Percentiles rank a stretch among this genome's conserved stretches.
phyloP scores from a whole-genome alignment of 2,797 vertebrate genomes.

The Leptatherina wallacei region DNA sequence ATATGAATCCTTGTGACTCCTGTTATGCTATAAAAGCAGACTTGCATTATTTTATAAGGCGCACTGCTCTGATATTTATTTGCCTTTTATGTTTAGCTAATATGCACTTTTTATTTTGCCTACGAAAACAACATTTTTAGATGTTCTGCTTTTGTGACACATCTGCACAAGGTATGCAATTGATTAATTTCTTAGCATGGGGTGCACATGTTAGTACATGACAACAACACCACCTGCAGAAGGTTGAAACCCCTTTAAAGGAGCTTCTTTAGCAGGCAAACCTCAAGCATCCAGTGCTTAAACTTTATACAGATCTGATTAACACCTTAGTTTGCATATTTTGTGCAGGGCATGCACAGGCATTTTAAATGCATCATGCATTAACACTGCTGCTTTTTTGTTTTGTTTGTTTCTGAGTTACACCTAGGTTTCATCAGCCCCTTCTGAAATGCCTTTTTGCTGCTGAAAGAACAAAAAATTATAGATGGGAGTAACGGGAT shows the following conservation, averaged over 20 bases:
- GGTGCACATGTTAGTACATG: slow-evolving; percentile 49
- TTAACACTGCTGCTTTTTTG: slow-evolving; percentile 82
- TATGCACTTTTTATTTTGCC: slow-evolving; percentile 78
- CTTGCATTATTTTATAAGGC: slow-evolving; percentile 88
- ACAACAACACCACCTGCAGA: slow-evolving; percentile 57
- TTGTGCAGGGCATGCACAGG: slow-evolving; percentile 72
- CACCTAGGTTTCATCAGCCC: slow-evolving; percentile 71
- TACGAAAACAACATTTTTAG: slow-evolving; percentile 79
- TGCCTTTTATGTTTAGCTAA: slow-evolving; percentile 77
- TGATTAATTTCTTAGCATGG: slow-evolving; percentile 62
- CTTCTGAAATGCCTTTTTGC: slow-evolving; percentile 80
- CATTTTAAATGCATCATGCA: slow-evolving; percentile 76
- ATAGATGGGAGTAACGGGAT: slow-evolving; percentile 61
- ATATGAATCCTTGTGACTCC: slow-evolving; percentile 93
- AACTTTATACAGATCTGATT: slow-evolving; percentile 56
- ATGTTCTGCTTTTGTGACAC: slow-evolving; percentile 81
- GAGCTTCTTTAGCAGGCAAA: slow-evolving; percentile 51
- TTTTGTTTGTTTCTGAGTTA: slow-evolving; percentile 66
- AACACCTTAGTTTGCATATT: slow-evolving; percentile 74
- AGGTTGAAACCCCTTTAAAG: slow-evolving; percentile 51
- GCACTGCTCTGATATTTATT: slow-evolving; percentile 82
- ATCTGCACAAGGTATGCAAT: slow-evolving; percentile 85
- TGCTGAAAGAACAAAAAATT: slow-evolving; percentile 68
- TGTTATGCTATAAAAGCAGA: slow-evolving; percentile 82
- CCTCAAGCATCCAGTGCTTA: slow-evolving; percentile 57